These are phyloP conservation scores for Rhogogaster chlorosoma DNA, from an alignment of 2,888 invertebrate species.

Conservation along the genomic window DNA sequence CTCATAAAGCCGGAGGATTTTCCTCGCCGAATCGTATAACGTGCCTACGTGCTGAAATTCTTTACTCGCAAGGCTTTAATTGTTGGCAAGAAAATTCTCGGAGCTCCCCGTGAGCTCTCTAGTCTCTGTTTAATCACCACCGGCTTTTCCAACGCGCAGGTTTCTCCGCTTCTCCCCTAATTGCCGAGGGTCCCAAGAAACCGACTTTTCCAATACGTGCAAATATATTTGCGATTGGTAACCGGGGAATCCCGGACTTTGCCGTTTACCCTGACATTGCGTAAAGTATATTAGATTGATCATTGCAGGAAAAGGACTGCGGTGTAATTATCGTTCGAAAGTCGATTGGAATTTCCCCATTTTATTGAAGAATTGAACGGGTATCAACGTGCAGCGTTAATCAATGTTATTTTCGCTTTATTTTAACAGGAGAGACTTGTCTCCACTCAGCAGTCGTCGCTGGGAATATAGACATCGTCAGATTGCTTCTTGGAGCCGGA, in stretches of 20 bases:
- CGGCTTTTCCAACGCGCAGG: not conserved
- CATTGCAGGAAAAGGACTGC: not conserved
- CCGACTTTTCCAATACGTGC: not conserved
- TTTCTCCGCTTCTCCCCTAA: not conserved
- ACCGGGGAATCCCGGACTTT: not conserved
- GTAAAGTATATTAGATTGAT: not conserved
- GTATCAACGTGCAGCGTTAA: not conserved
- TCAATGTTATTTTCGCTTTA: not conserved
- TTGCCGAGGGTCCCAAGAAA: not conserved
- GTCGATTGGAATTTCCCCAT: not conserved
- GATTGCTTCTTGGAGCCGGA: not conserved
- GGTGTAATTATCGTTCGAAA: not conserved
- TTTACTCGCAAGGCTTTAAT: not conserved
- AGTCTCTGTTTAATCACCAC: not conserved
- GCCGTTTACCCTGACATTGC: not conserved
- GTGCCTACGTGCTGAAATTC: not conserved
- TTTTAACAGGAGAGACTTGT: conserved; percentile 36
- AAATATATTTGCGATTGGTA: not conserved
- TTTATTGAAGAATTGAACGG: not conserved
- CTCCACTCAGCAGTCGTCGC: conserved; percentile 44
- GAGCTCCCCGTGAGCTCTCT: not conserved
- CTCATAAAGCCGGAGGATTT: not conserved
- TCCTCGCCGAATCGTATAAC: not conserved
- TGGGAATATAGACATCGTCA: conserved; percentile 31
- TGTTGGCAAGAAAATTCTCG: not conserved